A percentile compares a stretch with the other conserved stretches of the same genome.
Evolutionary conservation across 2,797 vertebrate species (phyloP).

Genomic region (Tokudaia muenninki): DNA sequence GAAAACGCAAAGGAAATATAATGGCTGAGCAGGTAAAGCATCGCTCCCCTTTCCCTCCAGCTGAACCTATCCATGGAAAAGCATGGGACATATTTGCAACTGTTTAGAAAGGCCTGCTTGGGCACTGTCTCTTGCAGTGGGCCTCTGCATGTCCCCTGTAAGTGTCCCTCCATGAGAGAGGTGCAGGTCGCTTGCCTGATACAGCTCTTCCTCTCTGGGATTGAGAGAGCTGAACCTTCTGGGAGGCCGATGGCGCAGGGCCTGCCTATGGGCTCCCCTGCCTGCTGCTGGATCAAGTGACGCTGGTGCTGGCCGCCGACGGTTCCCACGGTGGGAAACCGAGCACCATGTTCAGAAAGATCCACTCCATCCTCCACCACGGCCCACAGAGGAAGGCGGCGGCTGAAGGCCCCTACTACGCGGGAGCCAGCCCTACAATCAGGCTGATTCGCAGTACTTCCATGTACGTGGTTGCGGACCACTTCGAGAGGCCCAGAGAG

Average conservation of each 20-base stretch:
- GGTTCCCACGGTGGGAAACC: slow-evolving; percentile 60
- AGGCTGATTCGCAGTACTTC: slow-evolving; percentile 96
- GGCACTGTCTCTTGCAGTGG: neutral
- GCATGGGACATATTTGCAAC: neutral
- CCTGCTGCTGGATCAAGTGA: slow-evolving; percentile 71
- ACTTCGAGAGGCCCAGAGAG: slow-evolving; percentile 85
- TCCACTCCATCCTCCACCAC: slow-evolving; percentile 94
- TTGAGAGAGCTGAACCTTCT: neutral
- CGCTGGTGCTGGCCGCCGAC: slow-evolving; percentile 60
- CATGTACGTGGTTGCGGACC: slow-evolving; percentile 93
- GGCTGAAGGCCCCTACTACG: slow-evolving; percentile 86
- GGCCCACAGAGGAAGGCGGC: slow-evolving; percentile 86
- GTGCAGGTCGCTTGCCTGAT: neutral
- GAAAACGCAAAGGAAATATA: neutral
- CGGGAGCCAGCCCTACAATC: slow-evolving; percentile 90
- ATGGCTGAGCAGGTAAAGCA: rapidly evolving
- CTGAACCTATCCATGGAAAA: neutral
- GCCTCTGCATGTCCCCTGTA: neutral
- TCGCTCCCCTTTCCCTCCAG: rapidly evolving
- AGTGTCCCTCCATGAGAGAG: neutral
- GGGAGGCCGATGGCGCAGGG: slow-evolving; percentile 48
- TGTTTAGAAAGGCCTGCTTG: neutral
- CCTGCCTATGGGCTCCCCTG: neutral
- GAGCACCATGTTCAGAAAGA: slow-evolving; percentile 94
- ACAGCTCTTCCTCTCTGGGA: neutral